Percentiles rank a stretch among this genome's conserved stretches.
Conservation (phyloP, 2,888 invertebrate genomes). For the Dioctria rufipes region DNA sequence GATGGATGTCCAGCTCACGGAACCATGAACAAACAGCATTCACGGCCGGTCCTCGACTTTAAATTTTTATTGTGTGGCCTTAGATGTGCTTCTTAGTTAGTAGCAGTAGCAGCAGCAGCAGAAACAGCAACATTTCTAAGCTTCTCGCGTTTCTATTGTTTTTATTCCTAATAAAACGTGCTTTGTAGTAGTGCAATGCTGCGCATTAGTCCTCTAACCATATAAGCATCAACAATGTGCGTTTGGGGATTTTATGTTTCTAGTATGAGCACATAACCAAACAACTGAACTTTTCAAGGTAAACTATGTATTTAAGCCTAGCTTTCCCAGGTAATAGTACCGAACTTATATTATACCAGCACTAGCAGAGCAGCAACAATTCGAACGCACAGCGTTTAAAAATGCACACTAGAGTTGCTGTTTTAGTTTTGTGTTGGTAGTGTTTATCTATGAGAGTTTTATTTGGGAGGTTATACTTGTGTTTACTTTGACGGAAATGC, state of each 20-base stretch:
- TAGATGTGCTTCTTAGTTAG: no score
- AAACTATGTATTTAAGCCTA: not conserved
- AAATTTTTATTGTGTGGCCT: no score
- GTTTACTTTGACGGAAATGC: not conserved
- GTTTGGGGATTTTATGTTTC: not conserved
- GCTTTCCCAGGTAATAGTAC: not conserved
- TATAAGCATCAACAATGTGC: no score
- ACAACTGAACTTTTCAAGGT: constrained; percentile 54
- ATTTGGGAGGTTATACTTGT: no score
- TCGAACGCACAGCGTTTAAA: no score
- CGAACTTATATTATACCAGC: no score
- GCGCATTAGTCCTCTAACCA: no score
- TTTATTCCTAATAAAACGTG: not conserved
- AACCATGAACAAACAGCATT: not conserved
- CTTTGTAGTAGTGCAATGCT: not conserved
- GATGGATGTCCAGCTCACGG: not conserved
- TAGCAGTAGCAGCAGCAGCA: no score
- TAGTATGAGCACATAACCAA: not conserved
- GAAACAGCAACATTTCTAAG: no score
- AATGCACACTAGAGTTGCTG: not conserved
- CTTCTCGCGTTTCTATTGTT: not conserved
- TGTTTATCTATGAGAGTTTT: not conserved
- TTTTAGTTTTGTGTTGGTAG: not conserved
- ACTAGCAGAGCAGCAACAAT: no score
- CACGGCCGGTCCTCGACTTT: constrained; percentile 21